Evolutionary conservation across 2,797 vertebrate species (phyloP).

Genomic region (Scleropages formosus): DNA sequence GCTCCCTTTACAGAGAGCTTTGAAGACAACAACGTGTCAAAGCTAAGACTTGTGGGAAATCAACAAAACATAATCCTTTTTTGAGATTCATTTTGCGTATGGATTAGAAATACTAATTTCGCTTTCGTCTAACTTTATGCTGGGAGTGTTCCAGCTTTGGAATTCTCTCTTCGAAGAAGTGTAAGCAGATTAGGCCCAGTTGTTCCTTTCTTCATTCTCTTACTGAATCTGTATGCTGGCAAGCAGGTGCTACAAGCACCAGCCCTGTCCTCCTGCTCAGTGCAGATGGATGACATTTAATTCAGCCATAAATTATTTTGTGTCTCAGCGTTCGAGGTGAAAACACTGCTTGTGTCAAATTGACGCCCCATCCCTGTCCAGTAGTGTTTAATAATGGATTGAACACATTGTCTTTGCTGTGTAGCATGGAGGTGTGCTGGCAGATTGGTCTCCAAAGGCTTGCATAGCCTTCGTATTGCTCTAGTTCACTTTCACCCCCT

Average conservation of each 20-base stretch:
- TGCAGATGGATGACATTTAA: conserved; percentile 33
- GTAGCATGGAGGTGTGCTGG: not conserved
- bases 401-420: not conserved
- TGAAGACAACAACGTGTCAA: not conserved
- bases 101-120: not conserved
- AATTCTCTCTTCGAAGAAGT: not conserved
- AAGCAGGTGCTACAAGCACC: not conserved
- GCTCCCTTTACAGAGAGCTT: not conserved
- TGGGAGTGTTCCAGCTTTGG: not conserved
- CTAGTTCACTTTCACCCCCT: not conserved
- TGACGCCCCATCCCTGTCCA: conserved; percentile 15
- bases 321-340: conserved; percentile 16
- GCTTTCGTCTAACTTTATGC: not conserved
- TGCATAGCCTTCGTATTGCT: no score
- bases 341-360: conserved; percentile 23
- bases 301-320: conserved; percentile 31
- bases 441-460: not conserved
- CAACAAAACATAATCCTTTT: not conserved
- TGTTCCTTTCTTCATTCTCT: not conserved
- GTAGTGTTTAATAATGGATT: conserved; percentile 29
- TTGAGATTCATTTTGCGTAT: not conserved
- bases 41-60: not conserved
- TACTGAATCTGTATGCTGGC: conserved; percentile 16
- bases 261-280: conserved; percentile 12
- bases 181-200: conserved; percentile 4